Evolutionary conservation across 2,888 invertebrate genomes (phyloP), one percentile per base, ranked within the genome.

Genomic region (Ormyrus thymus): DNA sequence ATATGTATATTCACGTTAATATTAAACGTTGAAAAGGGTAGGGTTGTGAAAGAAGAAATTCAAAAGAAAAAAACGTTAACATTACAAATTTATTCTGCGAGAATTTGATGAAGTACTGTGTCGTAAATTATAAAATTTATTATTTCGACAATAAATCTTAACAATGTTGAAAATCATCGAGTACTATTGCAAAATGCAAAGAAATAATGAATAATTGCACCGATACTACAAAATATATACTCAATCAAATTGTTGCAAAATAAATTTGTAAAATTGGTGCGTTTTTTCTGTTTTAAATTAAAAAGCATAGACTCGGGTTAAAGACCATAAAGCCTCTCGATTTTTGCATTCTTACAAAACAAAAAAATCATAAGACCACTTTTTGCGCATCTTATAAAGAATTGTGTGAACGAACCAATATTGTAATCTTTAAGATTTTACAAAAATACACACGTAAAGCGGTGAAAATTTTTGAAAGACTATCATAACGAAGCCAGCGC

Each of bases 401-500:
- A 56, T 76, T 64, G 71, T 61, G 61, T 68, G 62, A 75, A 79
- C 45, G 65, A 75, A 75, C 71, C 75, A 75, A 75, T 75, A 76
- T 73, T 73, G 46, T 76, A 79, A 79, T 73, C 78, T 73, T 66
- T 13, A 68, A 46, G 64, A 78, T 78, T 78, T 78, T 70, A 81
- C 72, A 65, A 82, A 76, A 79, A 53, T 29, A 65, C 55, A 74
- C 43, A 70, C 53, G 50, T 43, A 64, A 56, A 71, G 7, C 9
- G 56, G 70, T 66, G 55, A 58, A 50, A 61, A 72, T 56, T 61
- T 73, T 70, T 61, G 51, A 70, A 69, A 62, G 45, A 72, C 43
- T 71, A 65, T 75, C 79, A 78, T 71, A 74, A 62, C 58, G 69
- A 81, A 79, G 79, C 83, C 80, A 81, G 81, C 81, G 78, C 86